Conservation (phyloP, 2,888 invertebrate species). For the Troides oblongomaculatus region DNA sequence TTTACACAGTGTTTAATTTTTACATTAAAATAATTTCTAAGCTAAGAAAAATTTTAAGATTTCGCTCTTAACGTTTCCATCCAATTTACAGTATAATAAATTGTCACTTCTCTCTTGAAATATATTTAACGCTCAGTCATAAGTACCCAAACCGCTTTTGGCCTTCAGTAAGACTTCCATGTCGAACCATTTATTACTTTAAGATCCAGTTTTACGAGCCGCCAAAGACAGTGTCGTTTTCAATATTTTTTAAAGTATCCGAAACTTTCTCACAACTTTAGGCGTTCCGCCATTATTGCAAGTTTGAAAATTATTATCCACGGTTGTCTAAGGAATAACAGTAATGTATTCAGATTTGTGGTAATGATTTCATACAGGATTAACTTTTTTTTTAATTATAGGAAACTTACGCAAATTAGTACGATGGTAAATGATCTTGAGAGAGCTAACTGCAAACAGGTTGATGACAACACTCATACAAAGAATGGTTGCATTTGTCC, state of each 20-base stretch:
- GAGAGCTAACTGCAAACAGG: too few relatives aligned
- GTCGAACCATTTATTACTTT: constrained; percentile 21
- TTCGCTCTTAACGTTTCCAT: background rate
- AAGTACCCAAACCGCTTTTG: constrained; percentile 8
- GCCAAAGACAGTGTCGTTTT: constrained; percentile 16
- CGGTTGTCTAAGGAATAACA: too few relatives aligned
- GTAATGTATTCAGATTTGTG: too few relatives aligned
- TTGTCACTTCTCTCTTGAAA: constrained; percentile 3
- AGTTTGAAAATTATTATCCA: too few relatives aligned
- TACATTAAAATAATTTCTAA: too few relatives aligned
- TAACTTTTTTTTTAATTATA: too few relatives aligned
- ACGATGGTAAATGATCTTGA: too few relatives aligned
- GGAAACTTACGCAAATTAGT: too few relatives aligned
- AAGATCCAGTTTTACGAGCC: constrained; percentile 23
- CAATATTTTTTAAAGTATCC: background rate
- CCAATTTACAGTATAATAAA: background rate
- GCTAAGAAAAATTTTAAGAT: background rate
- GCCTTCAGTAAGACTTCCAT: constrained; percentile 9
- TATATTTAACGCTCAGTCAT: constrained; percentile 16
- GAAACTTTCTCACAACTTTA: background rate
- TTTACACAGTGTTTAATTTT: too few relatives aligned
- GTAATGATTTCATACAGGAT: too few relatives aligned
- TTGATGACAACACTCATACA: too few relatives aligned
- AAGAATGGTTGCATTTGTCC: too few relatives aligned
- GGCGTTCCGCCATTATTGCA: background rate